These are phyloP conservation scores for Naja naja DNA, from an alignment of 2,113 vertebrate species.

Conservation along the genomic window DNA sequence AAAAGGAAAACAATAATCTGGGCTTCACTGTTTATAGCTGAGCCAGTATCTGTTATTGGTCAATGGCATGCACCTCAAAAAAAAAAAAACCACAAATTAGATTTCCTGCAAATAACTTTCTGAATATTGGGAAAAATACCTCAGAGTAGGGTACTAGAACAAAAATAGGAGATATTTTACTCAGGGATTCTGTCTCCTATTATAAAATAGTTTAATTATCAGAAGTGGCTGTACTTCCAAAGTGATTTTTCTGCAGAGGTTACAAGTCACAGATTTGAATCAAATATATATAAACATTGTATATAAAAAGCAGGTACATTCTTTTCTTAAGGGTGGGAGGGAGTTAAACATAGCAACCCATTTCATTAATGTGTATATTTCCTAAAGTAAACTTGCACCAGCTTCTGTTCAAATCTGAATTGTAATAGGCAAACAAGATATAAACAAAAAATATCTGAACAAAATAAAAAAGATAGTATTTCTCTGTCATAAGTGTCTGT, in stretches of 20 bases:
- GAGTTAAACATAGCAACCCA: background rate
- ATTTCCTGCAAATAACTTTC: background rate
- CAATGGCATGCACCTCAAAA: background rate
- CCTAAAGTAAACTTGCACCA: background rate
- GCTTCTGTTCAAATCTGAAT: background rate
- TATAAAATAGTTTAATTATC: background rate
- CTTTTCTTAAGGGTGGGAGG: background rate
- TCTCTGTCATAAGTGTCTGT: background rate
- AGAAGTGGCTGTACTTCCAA: background rate
- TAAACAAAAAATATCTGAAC: background rate
- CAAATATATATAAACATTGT: background rate
- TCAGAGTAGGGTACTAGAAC: background rate
- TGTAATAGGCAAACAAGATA: background rate
- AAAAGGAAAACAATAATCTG: background rate
- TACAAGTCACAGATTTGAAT: background rate
- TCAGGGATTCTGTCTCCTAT: background rate
- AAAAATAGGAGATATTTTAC: background rate
- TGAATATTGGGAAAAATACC: background rate
- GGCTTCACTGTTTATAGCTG: background rate
- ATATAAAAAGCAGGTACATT: background rate
- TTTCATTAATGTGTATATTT: background rate
- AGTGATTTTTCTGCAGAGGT: background rate
- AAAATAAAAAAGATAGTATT: background rate
- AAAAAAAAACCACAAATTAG: slow-evolving; percentile 9
- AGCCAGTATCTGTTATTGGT: background rate